These are phyloP conservation scores for Loriculus beryllinus DNA, from an alignment of 2,797 vertebrate genomes.

Conservation along the genomic window DNA sequence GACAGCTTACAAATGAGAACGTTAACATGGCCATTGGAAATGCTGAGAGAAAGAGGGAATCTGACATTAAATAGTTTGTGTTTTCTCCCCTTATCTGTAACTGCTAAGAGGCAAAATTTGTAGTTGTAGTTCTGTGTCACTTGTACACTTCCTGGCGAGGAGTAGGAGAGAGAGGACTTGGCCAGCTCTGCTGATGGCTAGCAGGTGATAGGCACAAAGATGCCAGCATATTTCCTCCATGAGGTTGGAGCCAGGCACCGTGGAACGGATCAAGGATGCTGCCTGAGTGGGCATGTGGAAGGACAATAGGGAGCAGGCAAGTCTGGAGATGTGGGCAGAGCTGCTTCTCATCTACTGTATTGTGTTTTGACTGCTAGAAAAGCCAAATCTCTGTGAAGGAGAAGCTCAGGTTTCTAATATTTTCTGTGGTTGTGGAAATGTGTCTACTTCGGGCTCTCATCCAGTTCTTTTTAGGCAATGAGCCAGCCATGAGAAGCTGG, in stretches of 20 bases:
- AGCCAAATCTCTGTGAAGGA: neutral
- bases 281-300: neutral
- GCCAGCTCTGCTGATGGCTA: neutral
- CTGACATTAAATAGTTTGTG: neutral
- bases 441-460: neutral
- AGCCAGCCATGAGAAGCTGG: neutral
- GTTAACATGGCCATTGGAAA: rapidly evolving
- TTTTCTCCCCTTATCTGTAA: neutral
- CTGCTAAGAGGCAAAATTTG: neutral
- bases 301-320: neutral
- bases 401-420: neutral
- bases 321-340: neutral
- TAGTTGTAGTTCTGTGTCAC: too few relatives aligned
- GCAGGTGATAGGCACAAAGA: neutral
- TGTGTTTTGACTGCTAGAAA: neutral
- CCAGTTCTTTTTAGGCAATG: neutral
- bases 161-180: too few relatives aligned
- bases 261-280: too few relatives aligned
- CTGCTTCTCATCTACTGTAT: neutral
- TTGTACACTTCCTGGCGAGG: neutral
- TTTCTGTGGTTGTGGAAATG: neutral
- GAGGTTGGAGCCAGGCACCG: too few relatives aligned
- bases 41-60: neutral
- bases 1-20: neutral
- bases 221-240: rapidly evolving